Evolutionary conservation across 2,113 vertebrate species (phyloP).

Genomic region (Lampris incognitus): DNA sequence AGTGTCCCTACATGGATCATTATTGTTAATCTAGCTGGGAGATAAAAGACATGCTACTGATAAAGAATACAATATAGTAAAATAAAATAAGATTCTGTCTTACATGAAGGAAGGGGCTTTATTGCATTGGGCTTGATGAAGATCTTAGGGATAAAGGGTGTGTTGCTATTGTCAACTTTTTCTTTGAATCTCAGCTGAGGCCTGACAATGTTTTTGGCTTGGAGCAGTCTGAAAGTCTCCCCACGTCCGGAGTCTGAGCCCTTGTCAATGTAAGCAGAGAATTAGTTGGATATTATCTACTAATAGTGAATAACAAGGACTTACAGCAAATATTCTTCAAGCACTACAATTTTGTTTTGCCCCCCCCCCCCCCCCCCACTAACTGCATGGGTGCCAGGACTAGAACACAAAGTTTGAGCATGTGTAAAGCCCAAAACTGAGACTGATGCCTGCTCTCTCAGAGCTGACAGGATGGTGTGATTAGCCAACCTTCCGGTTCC

Average conservation of each 20-base stretch:
- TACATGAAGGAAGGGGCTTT: constrained; percentile 92
- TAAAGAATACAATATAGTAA: not conserved
- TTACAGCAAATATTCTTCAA: not conserved
- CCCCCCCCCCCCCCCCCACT: not conserved
- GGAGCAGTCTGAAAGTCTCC: constrained; percentile 92
- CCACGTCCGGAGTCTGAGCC: constrained; percentile 79
- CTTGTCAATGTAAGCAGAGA: constrained; percentile 66
- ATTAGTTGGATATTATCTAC: not conserved
- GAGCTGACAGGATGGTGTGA: constrained; percentile 18
- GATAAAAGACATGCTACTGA: not conserved
- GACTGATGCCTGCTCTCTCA: constrained; percentile 10
- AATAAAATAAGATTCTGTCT: constrained; percentile 35
- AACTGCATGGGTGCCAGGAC: not conserved
- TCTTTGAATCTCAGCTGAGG: constrained; percentile 95
- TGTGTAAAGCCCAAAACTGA: constrained; percentile 17
- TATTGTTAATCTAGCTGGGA: no score
- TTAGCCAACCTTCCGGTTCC: constrained; percentile 94
- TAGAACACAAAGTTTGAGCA: constrained; percentile 22
- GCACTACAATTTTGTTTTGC: not conserved
- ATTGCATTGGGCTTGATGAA: constrained; percentile 94
- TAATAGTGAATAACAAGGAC: not conserved
- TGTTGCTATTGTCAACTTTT: constrained; percentile 97
- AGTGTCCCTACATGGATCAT: no score
- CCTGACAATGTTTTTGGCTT: constrained; percentile 92
- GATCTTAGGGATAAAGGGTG: constrained; percentile 92